Percentiles rank a stretch among this genome's conserved stretches.
Conservation (phyloP, 1,140 invertebrate species). For the Luehdorfia chinensis region DNA sequence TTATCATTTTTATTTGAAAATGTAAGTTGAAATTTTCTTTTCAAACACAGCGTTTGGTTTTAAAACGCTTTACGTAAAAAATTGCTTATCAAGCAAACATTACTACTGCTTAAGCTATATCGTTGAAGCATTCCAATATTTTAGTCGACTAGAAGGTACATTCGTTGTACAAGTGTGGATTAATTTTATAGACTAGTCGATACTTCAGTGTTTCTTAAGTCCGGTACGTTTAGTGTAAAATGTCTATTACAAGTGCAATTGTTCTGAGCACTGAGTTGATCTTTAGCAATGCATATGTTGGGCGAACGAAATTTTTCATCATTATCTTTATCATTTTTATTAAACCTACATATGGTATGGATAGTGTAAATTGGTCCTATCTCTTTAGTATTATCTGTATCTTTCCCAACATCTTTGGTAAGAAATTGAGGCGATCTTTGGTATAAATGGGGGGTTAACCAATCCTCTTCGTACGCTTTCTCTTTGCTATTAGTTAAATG, state of each 20-base stretch:
- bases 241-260: constrained; percentile 69
- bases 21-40: too few species aligned
- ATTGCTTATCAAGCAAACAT: too few species aligned
- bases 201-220: constrained; percentile 56
- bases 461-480: constrained; percentile 41
- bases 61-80: too few species aligned
- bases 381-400: constrained; percentile 33
- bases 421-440: constrained; percentile 41
- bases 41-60: too few species aligned
- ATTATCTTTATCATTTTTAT: constrained; percentile 33
- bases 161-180: constrained; percentile 45
- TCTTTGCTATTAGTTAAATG: constrained; percentile 37
- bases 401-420: constrained; percentile 33
- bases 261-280: constrained; percentile 47
- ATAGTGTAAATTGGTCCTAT: constrained; percentile 38
- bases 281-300: constrained; percentile 65
- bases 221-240: constrained; percentile 64
- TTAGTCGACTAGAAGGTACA: constrained; percentile 53
- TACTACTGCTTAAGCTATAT: too few species aligned
- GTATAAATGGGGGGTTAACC: constrained; percentile 40
- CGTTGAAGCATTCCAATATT: too few species aligned
- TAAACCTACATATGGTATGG: constrained; percentile 37
- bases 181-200: constrained; percentile 56
- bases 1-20: too few species aligned
- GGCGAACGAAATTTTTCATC: constrained; percentile 59